Evolutionary conservation across 2,888 invertebrate species (phyloP).

Genomic region (Acronicta psi): DNA sequence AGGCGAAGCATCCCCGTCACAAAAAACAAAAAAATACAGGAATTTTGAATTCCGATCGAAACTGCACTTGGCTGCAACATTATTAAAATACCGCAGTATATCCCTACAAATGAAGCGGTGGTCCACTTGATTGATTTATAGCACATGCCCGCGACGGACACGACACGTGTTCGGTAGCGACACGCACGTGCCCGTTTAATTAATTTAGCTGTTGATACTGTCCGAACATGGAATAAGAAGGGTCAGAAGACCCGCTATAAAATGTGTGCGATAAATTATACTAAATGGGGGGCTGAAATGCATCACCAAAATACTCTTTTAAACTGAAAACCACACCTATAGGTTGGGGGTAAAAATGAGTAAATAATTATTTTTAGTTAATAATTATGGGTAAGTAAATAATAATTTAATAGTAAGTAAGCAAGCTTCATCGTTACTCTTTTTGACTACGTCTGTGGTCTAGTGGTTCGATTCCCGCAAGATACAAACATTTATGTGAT

Average conservation of each 20-base stretch:
- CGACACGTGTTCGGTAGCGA: conserved; percentile 62
- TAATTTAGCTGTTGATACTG: conserved; percentile 69
- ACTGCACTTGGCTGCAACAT: conserved; percentile 42
- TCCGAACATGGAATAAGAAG: conserved; percentile 13
- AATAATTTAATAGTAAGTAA: too few relatives aligned
- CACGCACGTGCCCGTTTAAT: conserved; percentile 72
- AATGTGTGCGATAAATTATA: not conserved
- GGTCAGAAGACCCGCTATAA: conserved; percentile 17
- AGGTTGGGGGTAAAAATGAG: too few relatives aligned
- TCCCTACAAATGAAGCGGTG: conserved; percentile 66
- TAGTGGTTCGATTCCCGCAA: too few relatives aligned
- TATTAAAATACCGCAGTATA: conserved; percentile 58
- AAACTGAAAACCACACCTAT: not conserved
- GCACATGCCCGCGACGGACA: conserved; percentile 59
- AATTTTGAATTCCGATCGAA: conserved; percentile 1
- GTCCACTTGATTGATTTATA: conserved; percentile 72
- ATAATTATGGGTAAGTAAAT: too few relatives aligned
- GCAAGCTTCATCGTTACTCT: too few relatives aligned
- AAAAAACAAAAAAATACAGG: not conserved
- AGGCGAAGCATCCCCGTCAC: not conserved
- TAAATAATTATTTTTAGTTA: too few relatives aligned
- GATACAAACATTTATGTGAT: too few relatives aligned
- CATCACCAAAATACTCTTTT: too few relatives aligned
- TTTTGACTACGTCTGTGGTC: too few relatives aligned
- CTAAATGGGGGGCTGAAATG: too few relatives aligned